Evolutionary conservation across 2,797 vertebrate species (phyloP).

Genomic region (Crenuchus spilurus): DNA sequence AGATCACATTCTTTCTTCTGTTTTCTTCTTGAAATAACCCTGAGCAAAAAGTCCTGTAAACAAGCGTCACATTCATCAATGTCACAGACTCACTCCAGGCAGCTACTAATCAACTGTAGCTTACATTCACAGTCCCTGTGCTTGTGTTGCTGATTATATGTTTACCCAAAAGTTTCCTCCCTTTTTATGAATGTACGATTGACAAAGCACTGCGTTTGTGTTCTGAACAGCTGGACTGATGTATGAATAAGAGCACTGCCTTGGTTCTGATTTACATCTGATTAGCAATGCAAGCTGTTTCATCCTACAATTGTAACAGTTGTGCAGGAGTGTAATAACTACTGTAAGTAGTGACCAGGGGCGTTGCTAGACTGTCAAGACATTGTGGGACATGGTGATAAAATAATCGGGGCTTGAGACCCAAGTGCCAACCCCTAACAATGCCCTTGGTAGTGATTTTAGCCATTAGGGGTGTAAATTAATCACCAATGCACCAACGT

Average conservation of each 20-base stretch:
- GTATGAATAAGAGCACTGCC: not conserved
- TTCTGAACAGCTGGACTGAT: not conserved
- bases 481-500: too few relatives aligned
- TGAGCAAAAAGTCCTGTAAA: slow-evolving; percentile 78
- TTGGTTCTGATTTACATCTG: not conserved
- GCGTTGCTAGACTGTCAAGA: too few relatives aligned
- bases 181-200: not conserved
- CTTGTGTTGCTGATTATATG: slow-evolving; percentile 23
- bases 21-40: slow-evolving; percentile 73
- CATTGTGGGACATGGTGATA: too few relatives aligned
- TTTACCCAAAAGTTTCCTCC: not conserved
- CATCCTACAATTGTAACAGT: not conserved
- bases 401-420: too few relatives aligned
- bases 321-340: slow-evolving; percentile 2
- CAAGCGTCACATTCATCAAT: slow-evolving; percentile 68
- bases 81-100: slow-evolving; percentile 46
- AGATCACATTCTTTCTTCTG: slow-evolving; percentile 70
- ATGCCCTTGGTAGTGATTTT: too few relatives aligned
- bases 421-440: too few relatives aligned
- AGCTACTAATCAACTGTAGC: slow-evolving; percentile 37
- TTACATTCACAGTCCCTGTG: slow-evolving; percentile 27
- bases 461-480: too few relatives aligned
- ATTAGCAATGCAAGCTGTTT: slow-evolving; percentile 17
- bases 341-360: slow-evolving; percentile 2
- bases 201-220: not conserved